Conservation (phyloP, 1,140 invertebrate genomes). For the Meloidogyne exigua region DNA sequence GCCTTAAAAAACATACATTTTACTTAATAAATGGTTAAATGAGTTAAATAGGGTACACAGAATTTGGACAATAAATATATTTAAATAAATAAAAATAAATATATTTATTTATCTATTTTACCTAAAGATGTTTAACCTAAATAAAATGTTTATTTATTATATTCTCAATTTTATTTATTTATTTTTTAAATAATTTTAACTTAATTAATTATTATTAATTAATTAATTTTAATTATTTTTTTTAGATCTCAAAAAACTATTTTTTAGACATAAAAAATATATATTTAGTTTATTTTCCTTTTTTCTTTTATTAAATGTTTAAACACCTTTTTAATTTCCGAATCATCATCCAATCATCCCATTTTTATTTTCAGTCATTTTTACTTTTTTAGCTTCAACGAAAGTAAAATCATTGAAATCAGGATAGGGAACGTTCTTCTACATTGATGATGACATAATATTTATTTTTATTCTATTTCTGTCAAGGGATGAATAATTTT, state of each 20-base stretch:
- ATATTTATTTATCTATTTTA: too few species aligned
- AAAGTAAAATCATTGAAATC: background rate
- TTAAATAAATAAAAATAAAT: too few species aligned
- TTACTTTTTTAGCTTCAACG: background rate
- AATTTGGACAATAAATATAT: too few species aligned
- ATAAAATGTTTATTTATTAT: too few species aligned
- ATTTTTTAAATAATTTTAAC: too few species aligned
- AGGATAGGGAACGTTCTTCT: background rate
- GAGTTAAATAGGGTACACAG: too few species aligned
- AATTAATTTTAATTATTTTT: too few species aligned
- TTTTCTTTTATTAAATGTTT: background rate
- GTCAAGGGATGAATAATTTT: background rate
- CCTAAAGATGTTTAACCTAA: too few species aligned
- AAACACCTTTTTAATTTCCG: conserved; percentile 2
- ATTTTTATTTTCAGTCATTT: background rate
- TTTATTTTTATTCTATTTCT: background rate
- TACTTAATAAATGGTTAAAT: too few species aligned
- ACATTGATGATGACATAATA: background rate
- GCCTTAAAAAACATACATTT: too few species aligned
- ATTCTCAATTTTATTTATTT: too few species aligned
- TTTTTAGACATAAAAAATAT: background rate
- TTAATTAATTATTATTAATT: too few species aligned
- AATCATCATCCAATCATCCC: background rate
- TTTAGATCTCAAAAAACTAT: background rate
- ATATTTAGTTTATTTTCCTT: background rate